Conservation (phyloP, 2,113 vertebrate genomes). For the Psammodynastes pulverulentus region DNA sequence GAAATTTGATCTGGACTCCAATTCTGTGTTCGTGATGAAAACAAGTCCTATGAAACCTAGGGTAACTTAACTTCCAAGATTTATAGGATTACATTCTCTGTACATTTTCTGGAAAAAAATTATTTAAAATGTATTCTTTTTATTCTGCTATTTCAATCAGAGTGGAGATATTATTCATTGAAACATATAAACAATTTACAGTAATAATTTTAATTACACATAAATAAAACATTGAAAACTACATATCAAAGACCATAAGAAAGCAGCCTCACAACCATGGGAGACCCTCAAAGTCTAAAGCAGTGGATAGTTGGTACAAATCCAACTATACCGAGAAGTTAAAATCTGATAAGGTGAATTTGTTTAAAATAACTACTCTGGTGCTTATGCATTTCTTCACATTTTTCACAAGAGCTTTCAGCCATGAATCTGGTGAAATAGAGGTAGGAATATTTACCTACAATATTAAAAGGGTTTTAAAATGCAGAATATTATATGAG, state of each 20-base stretch:
- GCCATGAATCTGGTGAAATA: constrained; percentile 1
- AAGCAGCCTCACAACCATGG: not conserved
- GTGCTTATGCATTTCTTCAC: not conserved
- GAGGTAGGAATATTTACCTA: constrained; percentile 23
- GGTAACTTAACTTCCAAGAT: not conserved
- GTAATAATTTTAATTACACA: not conserved
- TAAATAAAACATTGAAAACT: not conserved
- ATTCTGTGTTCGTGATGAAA: not conserved
- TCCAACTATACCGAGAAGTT: not conserved
- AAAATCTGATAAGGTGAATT: not conserved
- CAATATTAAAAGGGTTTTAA: constrained; percentile 1
- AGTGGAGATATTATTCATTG: not conserved
- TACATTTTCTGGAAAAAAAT: not conserved
- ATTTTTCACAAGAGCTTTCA: constrained; percentile 1
- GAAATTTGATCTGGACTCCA: not conserved
- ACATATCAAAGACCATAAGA: not conserved
- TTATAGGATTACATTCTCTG: not conserved
- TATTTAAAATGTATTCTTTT: not conserved
- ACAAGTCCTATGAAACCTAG: not conserved
- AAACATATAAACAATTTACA: not conserved
- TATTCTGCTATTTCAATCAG: not conserved
- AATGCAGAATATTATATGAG: constrained; percentile 32
- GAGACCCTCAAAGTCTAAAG: not conserved
- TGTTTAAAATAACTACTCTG: not conserved
- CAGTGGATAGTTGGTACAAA: not conserved